Evolutionary conservation across 37 sponge, comb jelly and placozoan species (phyloP).

Genomic region (Crambe crambe): DNA sequence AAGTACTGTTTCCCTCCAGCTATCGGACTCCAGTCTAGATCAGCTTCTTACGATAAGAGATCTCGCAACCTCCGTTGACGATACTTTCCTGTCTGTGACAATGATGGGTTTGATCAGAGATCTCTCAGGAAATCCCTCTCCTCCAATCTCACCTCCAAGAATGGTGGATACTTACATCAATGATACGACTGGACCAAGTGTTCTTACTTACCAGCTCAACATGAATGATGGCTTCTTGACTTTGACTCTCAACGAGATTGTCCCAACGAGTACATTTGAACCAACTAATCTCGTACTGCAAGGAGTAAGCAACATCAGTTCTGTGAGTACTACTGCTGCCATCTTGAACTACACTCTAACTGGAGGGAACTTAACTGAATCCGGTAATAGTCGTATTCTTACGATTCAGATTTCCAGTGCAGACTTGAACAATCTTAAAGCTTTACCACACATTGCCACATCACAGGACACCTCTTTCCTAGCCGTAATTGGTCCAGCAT

Average conservation of each 20-base stretch:
- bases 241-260: slow-evolving; percentile 64
- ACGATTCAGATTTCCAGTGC: slow-evolving; percentile 52
- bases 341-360: slow-evolving; percentile 22
- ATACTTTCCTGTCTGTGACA: slow-evolving; percentile 47
- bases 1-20: slow-evolving; percentile 44
- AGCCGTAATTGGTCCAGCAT: slow-evolving; percentile 42
- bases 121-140: slow-evolving; percentile 59
- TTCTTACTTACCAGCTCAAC: slow-evolving; percentile 52
- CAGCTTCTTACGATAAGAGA: slow-evolving; percentile 31
- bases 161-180: slow-evolving; percentile 19
- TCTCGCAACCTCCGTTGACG: slow-evolving; percentile 13
- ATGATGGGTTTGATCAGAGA: slow-evolving; percentile 51
- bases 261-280: slow-evolving; percentile 42
- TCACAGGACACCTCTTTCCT: slow-evolving; percentile 53
- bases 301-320: slow-evolving; percentile 39
- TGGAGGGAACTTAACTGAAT: not conserved
- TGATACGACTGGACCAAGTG: slow-evolving; percentile 64
- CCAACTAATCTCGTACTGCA: slow-evolving; percentile 56
- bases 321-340: not conserved
- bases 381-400: slow-evolving; percentile 41
- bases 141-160: slow-evolving; percentile 5
- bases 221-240: slow-evolving; percentile 65
- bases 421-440: slow-evolving; percentile 69
- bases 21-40: slow-evolving; percentile 63
- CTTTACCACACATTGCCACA: slow-evolving; percentile 61